Conservation (phyloP, 2,797 vertebrate species). For the Aphelocoma californica region DNA sequence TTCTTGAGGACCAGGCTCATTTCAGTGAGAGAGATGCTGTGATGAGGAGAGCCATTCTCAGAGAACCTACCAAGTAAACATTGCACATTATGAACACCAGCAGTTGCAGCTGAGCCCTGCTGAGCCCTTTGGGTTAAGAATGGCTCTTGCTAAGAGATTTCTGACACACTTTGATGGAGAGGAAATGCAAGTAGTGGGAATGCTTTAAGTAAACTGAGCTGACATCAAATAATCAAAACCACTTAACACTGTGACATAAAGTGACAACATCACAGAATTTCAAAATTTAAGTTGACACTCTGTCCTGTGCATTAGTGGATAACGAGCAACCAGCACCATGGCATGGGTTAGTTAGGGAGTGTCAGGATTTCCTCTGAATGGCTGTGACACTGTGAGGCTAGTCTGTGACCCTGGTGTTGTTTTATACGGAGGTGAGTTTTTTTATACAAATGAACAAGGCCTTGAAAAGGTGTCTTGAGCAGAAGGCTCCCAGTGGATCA, state of each 20-base stretch:
- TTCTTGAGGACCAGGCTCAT: not conserved
- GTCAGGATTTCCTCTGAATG: not conserved
- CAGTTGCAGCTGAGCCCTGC: not conserved
- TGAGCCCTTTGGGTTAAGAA: not conserved
- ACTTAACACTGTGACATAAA: slow-evolving; percentile 48
- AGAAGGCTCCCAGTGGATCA: not conserved
- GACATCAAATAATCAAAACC: slow-evolving; percentile 58
- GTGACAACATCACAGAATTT: slow-evolving; percentile 44
- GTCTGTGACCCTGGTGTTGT: fast-evolving
- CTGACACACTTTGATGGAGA: slow-evolving; percentile 6
- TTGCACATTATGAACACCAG: not conserved
- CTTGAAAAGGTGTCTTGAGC: not conserved
- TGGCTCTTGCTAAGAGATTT: not conserved
- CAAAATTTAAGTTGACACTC: slow-evolving; percentile 1
- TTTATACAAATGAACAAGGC: not conserved
- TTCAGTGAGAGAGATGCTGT: not conserved
- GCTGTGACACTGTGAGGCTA: not conserved
- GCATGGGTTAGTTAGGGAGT: not conserved
- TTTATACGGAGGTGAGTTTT: not conserved
- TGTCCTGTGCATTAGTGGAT: not conserved
- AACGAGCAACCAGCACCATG: not conserved
- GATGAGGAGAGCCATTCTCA: not conserved
- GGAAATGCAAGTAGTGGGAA: slow-evolving; percentile 12
- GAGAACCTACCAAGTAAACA: not conserved
- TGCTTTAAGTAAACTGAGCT: slow-evolving; percentile 26